Conservation (phyloP, 2,888 invertebrate genomes). For the Notocelia uddmanniana region DNA sequence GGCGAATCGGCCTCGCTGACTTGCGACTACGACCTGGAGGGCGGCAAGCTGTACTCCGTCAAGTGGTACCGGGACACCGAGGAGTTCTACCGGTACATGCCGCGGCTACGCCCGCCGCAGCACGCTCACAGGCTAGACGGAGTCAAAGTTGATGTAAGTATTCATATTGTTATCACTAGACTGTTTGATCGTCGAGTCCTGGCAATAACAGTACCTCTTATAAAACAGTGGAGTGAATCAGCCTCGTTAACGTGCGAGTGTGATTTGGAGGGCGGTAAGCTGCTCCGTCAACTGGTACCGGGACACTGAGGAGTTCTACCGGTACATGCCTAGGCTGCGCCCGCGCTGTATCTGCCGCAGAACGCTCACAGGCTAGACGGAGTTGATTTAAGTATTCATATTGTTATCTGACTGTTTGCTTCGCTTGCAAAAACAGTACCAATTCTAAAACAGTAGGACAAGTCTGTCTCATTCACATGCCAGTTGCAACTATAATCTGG, state of each 20-base stretch:
- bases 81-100: conserved; percentile 89
- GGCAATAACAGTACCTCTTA: conserved; percentile 82
- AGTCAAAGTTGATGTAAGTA: conserved; percentile 87
- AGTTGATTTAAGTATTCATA: conserved; percentile 70
- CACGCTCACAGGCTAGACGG: conserved; percentile 87
- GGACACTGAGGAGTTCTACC: conserved; percentile 88
- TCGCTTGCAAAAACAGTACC: conserved; percentile 83
- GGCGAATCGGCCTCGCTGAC: conserved; percentile 85
- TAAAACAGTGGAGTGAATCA: conserved; percentile 86
- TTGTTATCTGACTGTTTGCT: conserved; percentile 64
- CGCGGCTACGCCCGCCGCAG: conserved; percentile 86
- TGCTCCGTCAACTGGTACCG: conserved; percentile 89
- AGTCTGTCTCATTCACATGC: conserved; percentile 84
- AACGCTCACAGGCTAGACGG: conserved; percentile 87
- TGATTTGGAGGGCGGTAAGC: conserved; percentile 86
- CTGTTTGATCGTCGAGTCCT: conserved; percentile 76
- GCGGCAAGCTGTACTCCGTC: conserved; percentile 87
- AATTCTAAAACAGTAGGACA: conserved; percentile 84
- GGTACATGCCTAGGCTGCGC: conserved; percentile 87
- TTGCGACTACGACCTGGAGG: conserved; percentile 87
- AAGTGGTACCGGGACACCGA: conserved; percentile 89
- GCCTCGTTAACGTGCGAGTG: conserved; percentile 86
- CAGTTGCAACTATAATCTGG: conserved; percentile 87
- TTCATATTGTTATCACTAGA: conserved; percentile 54
- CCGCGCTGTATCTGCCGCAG: too few relatives aligned